phyloP scores from a whole-genome alignment of 2,113 vertebrate genomes.

The Buteo buteo region DNA sequence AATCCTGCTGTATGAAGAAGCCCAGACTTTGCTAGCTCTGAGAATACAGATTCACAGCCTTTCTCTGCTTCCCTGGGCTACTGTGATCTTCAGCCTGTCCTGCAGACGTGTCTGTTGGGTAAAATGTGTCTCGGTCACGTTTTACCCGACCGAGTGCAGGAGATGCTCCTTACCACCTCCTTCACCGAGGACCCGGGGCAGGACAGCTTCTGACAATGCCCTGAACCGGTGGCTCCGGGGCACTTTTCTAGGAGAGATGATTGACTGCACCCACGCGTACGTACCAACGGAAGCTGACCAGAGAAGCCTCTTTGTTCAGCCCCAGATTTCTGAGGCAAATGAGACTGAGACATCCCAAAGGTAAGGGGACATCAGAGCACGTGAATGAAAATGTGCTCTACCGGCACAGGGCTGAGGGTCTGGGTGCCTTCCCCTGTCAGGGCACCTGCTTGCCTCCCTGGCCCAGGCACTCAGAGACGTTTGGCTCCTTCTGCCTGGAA shows the following conservation, averaged over 20 bases:
- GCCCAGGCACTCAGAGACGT: background rate
- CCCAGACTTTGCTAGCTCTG: background rate
- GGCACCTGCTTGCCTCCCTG: background rate
- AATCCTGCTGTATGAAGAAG: background rate
- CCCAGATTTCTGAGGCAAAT: background rate
- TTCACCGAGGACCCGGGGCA: background rate
- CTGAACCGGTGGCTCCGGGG: background rate
- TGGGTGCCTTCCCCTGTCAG: background rate
- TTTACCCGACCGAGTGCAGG: background rate
- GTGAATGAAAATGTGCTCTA: background rate
- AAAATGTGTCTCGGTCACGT: accelerated
- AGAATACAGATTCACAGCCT: background rate
- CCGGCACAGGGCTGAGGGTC: background rate
- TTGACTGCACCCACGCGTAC: accelerated
- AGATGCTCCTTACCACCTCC: background rate
- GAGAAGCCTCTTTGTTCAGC: background rate
- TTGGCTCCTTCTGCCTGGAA: background rate
- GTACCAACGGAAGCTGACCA: background rate
- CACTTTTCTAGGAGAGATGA: background rate
- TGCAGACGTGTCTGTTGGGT: background rate
- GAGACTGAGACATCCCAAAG: background rate
- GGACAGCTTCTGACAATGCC: background rate
- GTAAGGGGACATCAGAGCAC: background rate
- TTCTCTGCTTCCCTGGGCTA: background rate
- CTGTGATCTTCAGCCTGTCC: background rate